Evolutionary conservation across 92 coral and sea anemone genomes (phyloP), one percentile per base, ranked within the genome.

Genomic region (Parazoanthus darwini): DNA sequence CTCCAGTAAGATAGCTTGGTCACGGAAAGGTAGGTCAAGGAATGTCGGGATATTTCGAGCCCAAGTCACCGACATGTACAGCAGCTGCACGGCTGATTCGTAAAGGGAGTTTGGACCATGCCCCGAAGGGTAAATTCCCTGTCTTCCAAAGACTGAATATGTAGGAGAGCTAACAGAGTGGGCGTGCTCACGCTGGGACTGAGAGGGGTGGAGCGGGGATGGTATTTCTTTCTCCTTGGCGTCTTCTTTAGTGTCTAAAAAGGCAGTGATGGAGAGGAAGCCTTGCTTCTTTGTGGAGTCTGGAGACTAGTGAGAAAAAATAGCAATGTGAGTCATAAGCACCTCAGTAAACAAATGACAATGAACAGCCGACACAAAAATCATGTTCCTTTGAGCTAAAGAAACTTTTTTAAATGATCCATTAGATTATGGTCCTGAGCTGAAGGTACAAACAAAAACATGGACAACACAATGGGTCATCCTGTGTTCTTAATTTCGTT

Each of bases 41-140:
- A 97, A 97, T 77, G 96, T 97, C 10, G 99, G 99, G 42, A 97
- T 97, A 48, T 95, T 95, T 39, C 99, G 93, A 6, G 99, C 99
- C 99, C 99, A 97, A 76, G 97, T 95, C 83, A 97, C 99, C 9
- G 99, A 97, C 98, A 94, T 97, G 91, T 97, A 95, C 89, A 97
- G 91, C 65, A 97, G 85, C 88, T 95, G 99, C 2, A 97, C 95
- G 65, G 99, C 97, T 11, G 99, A 95, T 70, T 95, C 99, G 91
- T 95, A 95, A 15, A 95, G 89, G 15, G 94, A 78, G 63, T 90
- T 87, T n/a, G 93, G 89, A 8, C 91, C 88, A 20, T 16, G 79
- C 3, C 87, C 87, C 1, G 79, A 22, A 0, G 79, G 48, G 42
- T 74, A 84, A 25, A 84, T 38, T 50, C 78, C 66, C 15, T 68